Conservation (phyloP, 2,797 vertebrate genomes). For the Rousettus madagascariensis region DNA sequence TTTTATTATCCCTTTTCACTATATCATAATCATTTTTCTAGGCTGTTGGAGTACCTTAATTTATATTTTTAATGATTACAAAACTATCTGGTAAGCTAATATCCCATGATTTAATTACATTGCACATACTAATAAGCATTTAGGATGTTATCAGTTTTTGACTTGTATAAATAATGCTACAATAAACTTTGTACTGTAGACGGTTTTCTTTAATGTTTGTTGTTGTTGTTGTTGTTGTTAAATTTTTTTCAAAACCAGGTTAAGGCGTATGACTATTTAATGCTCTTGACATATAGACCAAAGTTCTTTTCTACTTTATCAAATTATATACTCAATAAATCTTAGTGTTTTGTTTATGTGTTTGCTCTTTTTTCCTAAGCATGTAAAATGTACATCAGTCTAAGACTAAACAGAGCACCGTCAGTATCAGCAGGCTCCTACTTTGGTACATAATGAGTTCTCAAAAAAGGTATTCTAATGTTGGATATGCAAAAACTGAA, state of each 20-base stretch:
- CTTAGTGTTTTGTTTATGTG: background rate
- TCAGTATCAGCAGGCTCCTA: background rate
- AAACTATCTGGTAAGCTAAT: background rate
- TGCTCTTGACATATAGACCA: background rate
- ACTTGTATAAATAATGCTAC: background rate
- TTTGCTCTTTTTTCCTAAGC: background rate
- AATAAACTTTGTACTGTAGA: background rate
- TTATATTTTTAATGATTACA: constrained; percentile 15
- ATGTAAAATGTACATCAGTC: background rate
- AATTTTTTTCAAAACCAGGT: background rate
- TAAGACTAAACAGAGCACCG: background rate
- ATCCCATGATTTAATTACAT: background rate
- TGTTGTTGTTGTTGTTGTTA: background rate
- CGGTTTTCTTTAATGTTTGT: background rate
- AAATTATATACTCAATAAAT: background rate
- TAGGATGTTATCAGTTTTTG: background rate
- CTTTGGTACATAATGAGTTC: background rate
- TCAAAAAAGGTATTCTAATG: background rate
- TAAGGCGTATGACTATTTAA: background rate
- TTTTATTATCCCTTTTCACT: background rate
- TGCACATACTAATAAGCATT: background rate
- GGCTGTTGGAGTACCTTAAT: background rate
- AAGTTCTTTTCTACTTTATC: constrained; percentile 19
- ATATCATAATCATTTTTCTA: background rate
- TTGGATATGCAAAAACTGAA: background rate